Evolutionary conservation across 1,140 invertebrate genomes (phyloP), one percentile per base, ranked within the genome.

Genomic region (Colletes gigas): DNA sequence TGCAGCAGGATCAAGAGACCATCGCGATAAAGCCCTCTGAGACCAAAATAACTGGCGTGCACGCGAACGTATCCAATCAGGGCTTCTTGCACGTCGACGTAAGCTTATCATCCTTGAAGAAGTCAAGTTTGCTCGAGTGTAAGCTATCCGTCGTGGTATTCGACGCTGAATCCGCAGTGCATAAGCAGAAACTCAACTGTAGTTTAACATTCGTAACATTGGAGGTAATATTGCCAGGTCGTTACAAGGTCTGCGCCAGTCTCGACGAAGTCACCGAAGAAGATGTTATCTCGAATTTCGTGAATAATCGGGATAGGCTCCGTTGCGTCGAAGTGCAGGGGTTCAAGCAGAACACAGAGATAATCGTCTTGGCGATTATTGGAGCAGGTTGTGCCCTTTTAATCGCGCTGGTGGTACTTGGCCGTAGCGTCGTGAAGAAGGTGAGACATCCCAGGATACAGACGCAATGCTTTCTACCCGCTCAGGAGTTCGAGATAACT

Each of bases 401-500:
- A 6, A 70, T 89, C 30, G 80, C 73, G 3, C 39, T 90, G 8
- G 59, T 85, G 7, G 77, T 93, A 39, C 80, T 92, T 41, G 83
- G 90, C 19, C 82, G 92, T 30, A 88, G 84, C 41, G 68, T 93
- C 6, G 70, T 91, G 2, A 91, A 89, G 55, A 86, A 86, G 50
- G 41, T 90, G 52, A 85, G 88, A 52, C 80, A 90, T 59, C 85
- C 89, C 3, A 83, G 86, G 2, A 91, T 91, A 78, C 91, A 90
- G 44, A 89, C 92, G 0, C 93, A 93, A 62, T 93, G 92, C 44
- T 94, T 94, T 66, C 73, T 94, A 57, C 93, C 94, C 4, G 90
- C 92, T 0, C 92, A 94, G 52, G 93, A 93, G 63, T 91, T 93
- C 41, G 93, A 94, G 55, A 93, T 93, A 15, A 93, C 93, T 0